Conservation (phyloP, 2,113 vertebrate species). For the Gymnocephalus cernua region DNA sequence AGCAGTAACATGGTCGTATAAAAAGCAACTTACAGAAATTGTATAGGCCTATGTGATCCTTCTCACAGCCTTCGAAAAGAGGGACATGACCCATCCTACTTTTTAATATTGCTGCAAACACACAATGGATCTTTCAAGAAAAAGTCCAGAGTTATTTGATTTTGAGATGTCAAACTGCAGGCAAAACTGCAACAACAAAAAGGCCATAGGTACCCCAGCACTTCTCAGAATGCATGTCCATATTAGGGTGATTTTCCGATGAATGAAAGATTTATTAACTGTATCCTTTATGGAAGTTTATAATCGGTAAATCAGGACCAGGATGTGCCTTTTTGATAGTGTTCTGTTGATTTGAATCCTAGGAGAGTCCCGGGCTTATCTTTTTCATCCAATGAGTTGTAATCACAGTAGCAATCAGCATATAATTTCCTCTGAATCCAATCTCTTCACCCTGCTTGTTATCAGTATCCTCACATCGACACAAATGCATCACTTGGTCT, state of each 20-base stretch:
- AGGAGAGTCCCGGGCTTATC: not conserved
- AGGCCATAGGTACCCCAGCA: not conserved
- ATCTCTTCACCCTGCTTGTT: slow-evolving; percentile 32
- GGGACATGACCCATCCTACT: not conserved
- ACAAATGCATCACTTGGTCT: slow-evolving; percentile 33
- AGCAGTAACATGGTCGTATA: too few species aligned
- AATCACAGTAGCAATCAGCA: slow-evolving; percentile 51
- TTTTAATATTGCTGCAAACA: slow-evolving; percentile 4
- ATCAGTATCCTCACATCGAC: slow-evolving; percentile 48
- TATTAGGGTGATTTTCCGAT: not conserved
- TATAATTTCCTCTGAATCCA: slow-evolving; percentile 20
- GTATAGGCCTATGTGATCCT: not conserved
- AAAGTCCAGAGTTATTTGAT: not conserved
- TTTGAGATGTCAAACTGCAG: not conserved
- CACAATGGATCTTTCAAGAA: not conserved
- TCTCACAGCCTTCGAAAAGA: not conserved
- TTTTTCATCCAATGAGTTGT: slow-evolving; percentile 41
- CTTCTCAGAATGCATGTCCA: not conserved
- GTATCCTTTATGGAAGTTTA: not conserved
- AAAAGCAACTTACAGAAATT: too few species aligned
- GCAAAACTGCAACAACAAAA: not conserved
- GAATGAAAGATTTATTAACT: too few species aligned
- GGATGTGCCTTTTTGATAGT: not conserved
- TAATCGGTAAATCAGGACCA: not conserved
- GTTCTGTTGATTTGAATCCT: not conserved